Conservation (phyloP, 2,888 invertebrate species). For the Platynereis dumerilii region DNA sequence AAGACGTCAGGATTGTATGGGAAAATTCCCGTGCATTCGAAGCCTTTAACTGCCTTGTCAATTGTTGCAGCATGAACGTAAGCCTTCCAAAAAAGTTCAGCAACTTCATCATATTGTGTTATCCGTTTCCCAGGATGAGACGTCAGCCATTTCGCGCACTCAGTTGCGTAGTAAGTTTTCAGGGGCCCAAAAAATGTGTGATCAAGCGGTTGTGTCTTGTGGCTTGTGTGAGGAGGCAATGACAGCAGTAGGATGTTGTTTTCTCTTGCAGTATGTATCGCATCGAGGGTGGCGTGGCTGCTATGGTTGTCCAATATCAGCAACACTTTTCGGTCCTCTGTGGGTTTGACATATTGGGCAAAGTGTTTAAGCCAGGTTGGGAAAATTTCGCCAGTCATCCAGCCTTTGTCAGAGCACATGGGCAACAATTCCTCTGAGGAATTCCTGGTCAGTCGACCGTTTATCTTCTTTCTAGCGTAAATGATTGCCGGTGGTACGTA, state of each 20-base stretch:
- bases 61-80: conserved; percentile 19
- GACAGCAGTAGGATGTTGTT: conserved; percentile 53
- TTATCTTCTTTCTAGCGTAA: conserved; percentile 12
- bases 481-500: conserved; percentile 18
- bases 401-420: conserved; percentile 5
- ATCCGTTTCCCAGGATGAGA: conserved; percentile 31
- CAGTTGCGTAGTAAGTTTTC: conserved; percentile 33
- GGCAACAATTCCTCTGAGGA: conserved; percentile 15
- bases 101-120: conserved; percentile 32
- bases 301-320: conserved; percentile 57
- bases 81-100: conserved; percentile 31
- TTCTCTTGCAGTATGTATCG: conserved; percentile 48
- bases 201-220: conserved; percentile 42
- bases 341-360: background rate
- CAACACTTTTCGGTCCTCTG: conserved; percentile 41
- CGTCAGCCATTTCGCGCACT: conserved; percentile 32
- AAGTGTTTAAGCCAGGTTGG: conserved; percentile 21
- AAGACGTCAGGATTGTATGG: conserved; percentile 27
- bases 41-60: conserved; percentile 24
- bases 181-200: conserved; percentile 39
- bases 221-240: conserved; percentile 56
- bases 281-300: conserved; percentile 42
- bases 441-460: conserved; percentile 7
- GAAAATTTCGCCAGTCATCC: conserved; percentile 14
- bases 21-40: conserved; percentile 22